Evolutionary conservation across 2,888 invertebrate species (phyloP), one percentile per base, ranked within the genome.

Genomic region (Meteorus cinctellus): DNA sequence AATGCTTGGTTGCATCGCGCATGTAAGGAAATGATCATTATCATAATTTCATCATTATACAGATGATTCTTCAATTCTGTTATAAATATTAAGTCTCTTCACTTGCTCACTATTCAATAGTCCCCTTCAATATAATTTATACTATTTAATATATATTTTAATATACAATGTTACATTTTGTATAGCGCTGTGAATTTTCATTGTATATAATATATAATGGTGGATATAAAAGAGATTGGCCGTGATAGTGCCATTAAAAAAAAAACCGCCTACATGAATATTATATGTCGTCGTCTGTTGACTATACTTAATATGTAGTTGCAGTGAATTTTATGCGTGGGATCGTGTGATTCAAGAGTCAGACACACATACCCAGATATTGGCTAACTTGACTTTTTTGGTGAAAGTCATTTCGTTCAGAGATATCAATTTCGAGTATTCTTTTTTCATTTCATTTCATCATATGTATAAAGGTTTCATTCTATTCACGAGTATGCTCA

Each of bases 1-100:
- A 75, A 75, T 75, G 70, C 75, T 75, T 70, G 62, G 75, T 55
- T 75, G 75, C 75, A 75, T 70, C 16, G 41, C 24, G 36, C 65
- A 69, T 63, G 65, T 65, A 75, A 70, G 70, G 66, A 71, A 75
- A 75, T 65, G 70, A 75, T 41, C 70, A 75, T 70, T 48, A 74
- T 74, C 62, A 69, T 74, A 74, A 74, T 74, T 67, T 45, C 29
- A 48, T 27, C 51, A 4, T 29, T 45, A 27, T 31, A 48, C 45
- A 48, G 48, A 68, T 68, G 24, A 48, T 45, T 68, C 48, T 68
- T 68, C 48, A 31, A 29, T 69, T 51, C 10, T 31, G 19, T 48
- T 69, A 41, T 41, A 12, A 8, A 41, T 41, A 41, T 12, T 41
- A 41, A 41, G 41, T 29, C 12, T 34, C 27, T 31, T 34, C 3